Base-by-base conservation (phyloP, 2,797 vertebrate genomes). In the Rhynchonycteris naso region DNA sequence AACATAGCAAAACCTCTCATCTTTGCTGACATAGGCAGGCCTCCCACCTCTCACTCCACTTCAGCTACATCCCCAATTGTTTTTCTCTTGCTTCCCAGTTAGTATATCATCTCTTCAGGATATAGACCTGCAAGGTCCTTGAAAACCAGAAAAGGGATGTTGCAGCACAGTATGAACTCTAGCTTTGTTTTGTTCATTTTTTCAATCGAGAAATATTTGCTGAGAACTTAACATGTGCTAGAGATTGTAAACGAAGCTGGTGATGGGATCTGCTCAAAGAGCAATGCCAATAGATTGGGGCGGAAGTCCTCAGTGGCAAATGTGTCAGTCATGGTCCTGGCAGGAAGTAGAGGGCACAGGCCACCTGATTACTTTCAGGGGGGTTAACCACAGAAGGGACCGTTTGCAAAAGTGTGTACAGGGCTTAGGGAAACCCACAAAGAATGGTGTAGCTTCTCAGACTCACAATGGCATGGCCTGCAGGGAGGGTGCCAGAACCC, bases 261-360 rank as follows among this genome's bases (percentile, higher is more conserved):
- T 1, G 9, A 16, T 8, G 38, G 61, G 0, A 2, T 52, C 2
- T 33, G 71, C 24, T 13, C 24, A 59, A 38, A 78, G 7, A 58
- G 24, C 0, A 2, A 1, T 7, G n/a, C 43, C 5, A 54, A 68
- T 18, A 30, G 18, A 15, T 14, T 9, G 12, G 26, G 14, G 1
- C 0, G 2, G 65, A n/a, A n/a, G n/a, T 50, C 38, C 38, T 24
- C 22, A 50, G 56, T 11, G 56, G 43, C 1, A 3, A 8, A 35
- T 1, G 21, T 10, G 6, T 14, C n/a, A 12, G 26, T 12, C 6
- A 1, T 3, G 18, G 50, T 66, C 33, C 72, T 13, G 56, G 68
- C 7, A 26, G 26, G n/a, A 47, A 5, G 26, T 0, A 8, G n/a
- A 7, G 15, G n/a, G 10, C 6, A 1, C 5, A 3, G 4, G 21